These are phyloP conservation scores for Liparis tanakae DNA, from an alignment of 2,797 vertebrate genomes.

Conservation along the genomic window DNA sequence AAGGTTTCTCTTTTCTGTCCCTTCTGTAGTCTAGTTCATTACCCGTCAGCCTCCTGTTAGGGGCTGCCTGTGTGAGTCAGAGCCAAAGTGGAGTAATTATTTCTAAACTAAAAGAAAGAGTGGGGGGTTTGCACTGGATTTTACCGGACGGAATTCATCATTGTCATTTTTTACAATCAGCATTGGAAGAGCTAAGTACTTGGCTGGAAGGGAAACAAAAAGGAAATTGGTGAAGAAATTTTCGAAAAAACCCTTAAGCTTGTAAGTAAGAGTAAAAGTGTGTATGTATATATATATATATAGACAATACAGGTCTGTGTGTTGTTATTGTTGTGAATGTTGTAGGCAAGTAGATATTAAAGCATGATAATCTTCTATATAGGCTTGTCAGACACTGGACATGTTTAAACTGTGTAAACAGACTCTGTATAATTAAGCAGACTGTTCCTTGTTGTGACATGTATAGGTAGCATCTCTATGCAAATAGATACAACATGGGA, in stretches of 20 bases:
- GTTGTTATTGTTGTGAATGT: neutral
- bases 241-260: no score
- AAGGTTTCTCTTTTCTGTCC: constrained; percentile 28
- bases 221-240: no score
- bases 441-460: constrained; percentile 40
- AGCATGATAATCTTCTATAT: neutral
- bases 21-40: constrained; percentile 13
- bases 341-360: neutral
- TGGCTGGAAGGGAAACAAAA: no score
- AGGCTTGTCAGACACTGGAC: constrained; percentile 36
- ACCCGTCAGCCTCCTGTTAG: constrained; percentile 6
- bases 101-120: neutral
- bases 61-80: neutral
- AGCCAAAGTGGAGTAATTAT: neutral
- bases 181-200: no score
- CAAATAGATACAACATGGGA: constrained; percentile 62
- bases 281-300: no score
- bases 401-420: constrained; percentile 52
- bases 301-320: neutral
- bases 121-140: neutral
- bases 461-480: constrained; percentile 57
- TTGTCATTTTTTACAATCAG: no score
- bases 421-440: constrained; percentile 47
- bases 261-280: no score
- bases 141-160: neutral